Evolutionary conservation across 2,888 invertebrate genomes (phyloP).

Genomic region (Leptinotarsa haldemani): DNA sequence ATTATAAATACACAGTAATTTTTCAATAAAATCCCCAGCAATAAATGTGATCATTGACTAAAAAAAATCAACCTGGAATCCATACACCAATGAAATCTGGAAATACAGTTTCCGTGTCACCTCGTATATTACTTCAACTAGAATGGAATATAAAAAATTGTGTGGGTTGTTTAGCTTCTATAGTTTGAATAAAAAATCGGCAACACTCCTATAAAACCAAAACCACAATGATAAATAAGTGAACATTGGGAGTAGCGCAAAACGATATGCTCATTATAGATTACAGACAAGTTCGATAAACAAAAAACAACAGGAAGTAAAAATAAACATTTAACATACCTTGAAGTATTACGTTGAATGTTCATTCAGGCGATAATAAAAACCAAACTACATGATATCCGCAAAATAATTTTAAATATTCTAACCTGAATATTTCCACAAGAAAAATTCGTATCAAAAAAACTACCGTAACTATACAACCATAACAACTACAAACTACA

Average conservation of each 20-base stretch:
- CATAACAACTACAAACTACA: neutral
- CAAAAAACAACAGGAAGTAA: constrained; percentile 5
- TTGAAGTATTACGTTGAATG: neutral
- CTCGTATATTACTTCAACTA: too few relatives aligned
- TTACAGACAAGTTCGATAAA: neutral
- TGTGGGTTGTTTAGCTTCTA: neutral
- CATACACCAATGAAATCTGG: too few relatives aligned
- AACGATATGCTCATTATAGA: neutral
- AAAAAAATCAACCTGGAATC: too few relatives aligned
- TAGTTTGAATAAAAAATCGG: neutral
- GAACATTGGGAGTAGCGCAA: neutral
- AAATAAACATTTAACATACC: constrained; percentile 15
- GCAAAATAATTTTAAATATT: neutral
- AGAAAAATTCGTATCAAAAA: neutral
- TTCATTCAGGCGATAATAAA: neutral
- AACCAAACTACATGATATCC: neutral
- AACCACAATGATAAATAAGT: neutral
- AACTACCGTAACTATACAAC: neutral
- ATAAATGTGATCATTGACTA: too few relatives aligned
- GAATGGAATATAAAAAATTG: too few relatives aligned
- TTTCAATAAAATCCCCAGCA: too few relatives aligned
- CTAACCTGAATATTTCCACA: neutral
- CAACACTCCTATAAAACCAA: constrained; percentile 1
- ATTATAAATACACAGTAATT: too few relatives aligned
- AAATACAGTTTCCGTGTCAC: too few relatives aligned